Percentiles rank a stretch among this genome's conserved stretches.
Conservation (phyloP, 2,113 vertebrate species). For the Petromus typicus region DNA sequence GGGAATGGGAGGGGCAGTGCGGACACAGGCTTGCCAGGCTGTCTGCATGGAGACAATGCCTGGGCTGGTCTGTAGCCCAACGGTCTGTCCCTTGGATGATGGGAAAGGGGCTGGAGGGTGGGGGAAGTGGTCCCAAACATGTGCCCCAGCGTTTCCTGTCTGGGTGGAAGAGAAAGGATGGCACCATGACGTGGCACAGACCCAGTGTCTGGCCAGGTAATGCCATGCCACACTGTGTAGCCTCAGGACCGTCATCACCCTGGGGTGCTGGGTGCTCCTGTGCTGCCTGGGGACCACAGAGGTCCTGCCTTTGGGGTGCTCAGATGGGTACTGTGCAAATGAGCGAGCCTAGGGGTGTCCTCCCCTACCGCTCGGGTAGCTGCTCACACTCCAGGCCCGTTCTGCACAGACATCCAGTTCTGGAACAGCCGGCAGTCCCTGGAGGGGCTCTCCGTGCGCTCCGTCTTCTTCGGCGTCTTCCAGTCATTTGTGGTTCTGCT, state of each 20-base stretch:
- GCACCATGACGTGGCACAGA: not conserved
- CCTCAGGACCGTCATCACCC: not conserved
- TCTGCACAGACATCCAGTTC: slow-evolving; percentile 94
- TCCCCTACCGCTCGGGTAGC: fast-evolving
- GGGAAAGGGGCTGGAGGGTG: not conserved
- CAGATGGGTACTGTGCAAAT: fast-evolving
- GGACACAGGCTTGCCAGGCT: not conserved
- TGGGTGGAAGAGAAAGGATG: not conserved
- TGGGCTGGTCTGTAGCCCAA: fast-evolving
- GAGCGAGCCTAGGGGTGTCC: not conserved
- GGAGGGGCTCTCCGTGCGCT: slow-evolving; percentile 96
- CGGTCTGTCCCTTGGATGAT: not conserved
- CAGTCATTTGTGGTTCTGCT: slow-evolving; percentile 96
- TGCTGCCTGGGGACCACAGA: not conserved
- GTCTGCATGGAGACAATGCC: not conserved
- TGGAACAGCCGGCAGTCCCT: slow-evolving; percentile 99
- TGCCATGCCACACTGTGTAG: not conserved
- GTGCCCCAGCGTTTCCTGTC: not conserved
- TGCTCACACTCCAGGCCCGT: not conserved
- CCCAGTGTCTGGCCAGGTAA: fast-evolving
- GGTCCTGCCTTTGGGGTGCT: not conserved
- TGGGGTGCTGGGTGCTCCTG: no score
- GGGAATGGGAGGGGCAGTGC: not conserved
- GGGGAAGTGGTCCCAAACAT: not conserved
- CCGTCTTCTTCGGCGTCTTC: slow-evolving; percentile 96